phyloP scores from a whole-genome alignment of 2,113 vertebrate genomes.

The Neomonachus schauinslandi region DNA sequence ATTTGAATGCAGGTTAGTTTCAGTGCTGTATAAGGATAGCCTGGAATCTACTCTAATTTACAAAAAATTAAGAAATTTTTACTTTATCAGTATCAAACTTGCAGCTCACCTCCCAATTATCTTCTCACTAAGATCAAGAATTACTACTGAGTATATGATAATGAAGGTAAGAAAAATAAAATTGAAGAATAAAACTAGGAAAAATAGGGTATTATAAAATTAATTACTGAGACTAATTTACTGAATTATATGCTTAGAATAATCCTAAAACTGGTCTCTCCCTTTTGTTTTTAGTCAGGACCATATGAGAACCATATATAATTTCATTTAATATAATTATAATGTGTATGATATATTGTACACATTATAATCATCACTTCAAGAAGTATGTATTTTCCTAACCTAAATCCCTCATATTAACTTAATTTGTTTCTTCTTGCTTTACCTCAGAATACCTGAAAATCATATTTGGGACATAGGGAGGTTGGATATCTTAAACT shows the following conservation, averaged over 20 bases:
- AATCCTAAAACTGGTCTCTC: neutral
- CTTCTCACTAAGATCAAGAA: neutral
- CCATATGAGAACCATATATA: neutral
- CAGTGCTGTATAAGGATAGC: neutral
- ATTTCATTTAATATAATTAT: neutral
- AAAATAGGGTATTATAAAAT: neutral
- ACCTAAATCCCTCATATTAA: neutral
- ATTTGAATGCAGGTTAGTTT: slow-evolving; percentile 2
- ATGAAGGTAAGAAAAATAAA: neutral
- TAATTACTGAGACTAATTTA: neutral
- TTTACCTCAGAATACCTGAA: slow-evolving; percentile 6
- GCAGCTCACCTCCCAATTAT: neutral
- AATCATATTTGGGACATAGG: neutral
- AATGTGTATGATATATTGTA: neutral
- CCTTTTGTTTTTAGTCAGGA: neutral
- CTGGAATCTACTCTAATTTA: neutral
- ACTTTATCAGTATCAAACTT: slow-evolving; percentile 27
- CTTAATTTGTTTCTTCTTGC: slow-evolving; percentile 2
- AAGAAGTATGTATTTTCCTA: slow-evolving; percentile 32
- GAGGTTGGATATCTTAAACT: neutral
- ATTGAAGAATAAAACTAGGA: slow-evolving; percentile 27
- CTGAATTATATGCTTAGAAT: slow-evolving; percentile 8
- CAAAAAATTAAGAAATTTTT: neutral
- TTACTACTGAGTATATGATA: neutral
- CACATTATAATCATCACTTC: neutral